These are phyloP conservation scores for Fragum sueziense DNA, from an alignment of 2,888 invertebrate species.

Conservation along the genomic window DNA sequence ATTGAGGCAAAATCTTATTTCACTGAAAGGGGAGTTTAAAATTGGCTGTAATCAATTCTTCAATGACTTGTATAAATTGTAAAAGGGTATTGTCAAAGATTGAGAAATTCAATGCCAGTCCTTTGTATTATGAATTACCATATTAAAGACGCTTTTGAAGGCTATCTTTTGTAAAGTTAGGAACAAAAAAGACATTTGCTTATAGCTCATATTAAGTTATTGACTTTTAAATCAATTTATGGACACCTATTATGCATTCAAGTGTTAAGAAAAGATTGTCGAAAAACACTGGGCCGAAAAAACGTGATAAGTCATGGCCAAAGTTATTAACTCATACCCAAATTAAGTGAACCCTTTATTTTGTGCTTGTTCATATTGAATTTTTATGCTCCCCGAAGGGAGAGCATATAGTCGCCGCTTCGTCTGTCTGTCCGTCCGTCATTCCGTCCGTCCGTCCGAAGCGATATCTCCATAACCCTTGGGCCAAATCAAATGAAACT, in stretches of 20 bases:
- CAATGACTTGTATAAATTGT: constrained; percentile 11
- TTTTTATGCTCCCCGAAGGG: too few relatives aligned
- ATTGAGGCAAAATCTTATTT: too few relatives aligned
- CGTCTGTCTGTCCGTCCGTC: too few relatives aligned
- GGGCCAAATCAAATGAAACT: too few relatives aligned
- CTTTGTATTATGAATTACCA: constrained; percentile 6
- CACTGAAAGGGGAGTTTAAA: neutral
- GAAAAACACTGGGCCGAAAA: neutral
- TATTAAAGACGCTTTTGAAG: constrained; percentile 15
- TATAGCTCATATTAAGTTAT: constrained; percentile 1
- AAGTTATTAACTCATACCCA: too few relatives aligned
- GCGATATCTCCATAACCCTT: too few relatives aligned
- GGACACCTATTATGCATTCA: neutral
- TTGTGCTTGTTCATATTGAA: too few relatives aligned
- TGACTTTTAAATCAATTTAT: neutral
- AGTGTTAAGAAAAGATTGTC: neutral
- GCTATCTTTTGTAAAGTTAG: neutral
- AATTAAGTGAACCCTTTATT: too few relatives aligned
- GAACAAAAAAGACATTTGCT: neutral
- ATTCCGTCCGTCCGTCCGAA: too few relatives aligned
- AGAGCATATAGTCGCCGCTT: too few relatives aligned
- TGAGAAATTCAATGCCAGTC: constrained; percentile 21
- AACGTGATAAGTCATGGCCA: neutral
- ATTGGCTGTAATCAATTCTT: constrained; percentile 17
- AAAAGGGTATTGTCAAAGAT: constrained; percentile 9